Percentiles rank a stretch among this genome's conserved stretches.
Conservation (phyloP, 1,140 invertebrate species). For the Trichogramma pretiosum region DNA sequence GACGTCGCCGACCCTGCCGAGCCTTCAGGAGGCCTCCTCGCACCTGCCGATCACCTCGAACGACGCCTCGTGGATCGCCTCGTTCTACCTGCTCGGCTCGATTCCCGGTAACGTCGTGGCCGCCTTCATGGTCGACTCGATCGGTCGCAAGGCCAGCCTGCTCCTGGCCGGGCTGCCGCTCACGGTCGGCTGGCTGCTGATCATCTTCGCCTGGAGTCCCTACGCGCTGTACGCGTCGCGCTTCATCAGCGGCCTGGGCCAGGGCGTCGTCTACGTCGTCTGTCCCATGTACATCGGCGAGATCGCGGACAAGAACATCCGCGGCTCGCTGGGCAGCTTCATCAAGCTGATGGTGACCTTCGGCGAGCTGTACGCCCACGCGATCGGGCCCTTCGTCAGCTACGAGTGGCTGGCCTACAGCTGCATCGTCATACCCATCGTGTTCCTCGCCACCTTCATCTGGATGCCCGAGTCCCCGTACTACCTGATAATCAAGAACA, state of each 20-base stretch:
- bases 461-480: conserved; percentile 66
- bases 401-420: conserved; percentile 45
- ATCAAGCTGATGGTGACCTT: conserved; percentile 60
- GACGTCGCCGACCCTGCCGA: conserved; percentile 46
- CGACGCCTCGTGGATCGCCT: conserved; percentile 48
- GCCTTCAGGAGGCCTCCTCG: conserved; percentile 36
- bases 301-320: conserved; percentile 57
- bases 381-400: conserved; percentile 48
- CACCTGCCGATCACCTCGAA: conserved; percentile 33
- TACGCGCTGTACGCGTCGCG: conserved; percentile 43
- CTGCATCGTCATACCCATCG: conserved; percentile 43
- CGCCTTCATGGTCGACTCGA: conserved; percentile 48
- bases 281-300: conserved; percentile 63
- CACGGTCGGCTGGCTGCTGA: conserved; percentile 44
- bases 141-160: conserved; percentile 46
- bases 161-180: conserved; percentile 44
- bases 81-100: conserved; percentile 45
- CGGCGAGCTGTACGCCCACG: conserved; percentile 50
- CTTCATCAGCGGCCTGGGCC: conserved; percentile 47
- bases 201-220: conserved; percentile 32
- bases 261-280: conserved; percentile 45
- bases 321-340: conserved; percentile 59
- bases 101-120: conserved; percentile 43
- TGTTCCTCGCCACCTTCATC: conserved; percentile 55
- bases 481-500: conserved; percentile 34